Conservation (phyloP, 92 coral and sea anemone genomes). For the Diadumene lineata region DNA sequence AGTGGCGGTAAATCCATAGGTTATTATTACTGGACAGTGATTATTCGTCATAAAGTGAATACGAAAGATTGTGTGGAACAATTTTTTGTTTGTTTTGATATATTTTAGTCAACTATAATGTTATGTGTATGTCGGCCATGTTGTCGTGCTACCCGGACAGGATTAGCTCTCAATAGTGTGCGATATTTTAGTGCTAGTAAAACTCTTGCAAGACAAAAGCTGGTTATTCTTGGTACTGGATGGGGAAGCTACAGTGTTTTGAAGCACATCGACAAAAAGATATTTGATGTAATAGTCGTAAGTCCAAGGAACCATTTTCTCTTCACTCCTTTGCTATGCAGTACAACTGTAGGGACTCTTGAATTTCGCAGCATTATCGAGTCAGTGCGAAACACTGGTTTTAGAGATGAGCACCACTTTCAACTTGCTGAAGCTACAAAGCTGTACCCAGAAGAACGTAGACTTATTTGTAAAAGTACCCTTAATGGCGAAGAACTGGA, state of each 20-base stretch:
- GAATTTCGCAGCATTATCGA: slow-evolving; percentile 98
- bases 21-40: no score
- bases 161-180: not conserved
- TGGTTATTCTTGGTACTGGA: slow-evolving; percentile 93
- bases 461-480: slow-evolving; percentile 69
- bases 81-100: not conserved
- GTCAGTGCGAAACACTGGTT: slow-evolving; percentile 90
- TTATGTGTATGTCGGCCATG: not conserved
- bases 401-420: slow-evolving; percentile 98
- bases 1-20: no score
- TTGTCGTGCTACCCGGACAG: not conserved
- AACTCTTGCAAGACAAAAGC: slow-evolving; percentile 28
- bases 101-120: not conserved
- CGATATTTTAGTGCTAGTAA: slow-evolving; percentile 12
- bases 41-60: not conserved
- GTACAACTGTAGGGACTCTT: slow-evolving; percentile 95
- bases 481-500: slow-evolving; percentile 71
- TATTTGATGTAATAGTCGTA: slow-evolving; percentile 89
- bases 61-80: not conserved
- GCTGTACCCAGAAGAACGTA: slow-evolving; percentile 54
- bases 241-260: slow-evolving; percentile 98
- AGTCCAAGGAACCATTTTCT: slow-evolving; percentile 97
- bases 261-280: slow-evolving; percentile 83
- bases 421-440: slow-evolving; percentile 89
- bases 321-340: slow-evolving; percentile 90